phyloP scores from a whole-genome alignment of 2,888 invertebrate species.

The Cataglyphis cursor region DNA sequence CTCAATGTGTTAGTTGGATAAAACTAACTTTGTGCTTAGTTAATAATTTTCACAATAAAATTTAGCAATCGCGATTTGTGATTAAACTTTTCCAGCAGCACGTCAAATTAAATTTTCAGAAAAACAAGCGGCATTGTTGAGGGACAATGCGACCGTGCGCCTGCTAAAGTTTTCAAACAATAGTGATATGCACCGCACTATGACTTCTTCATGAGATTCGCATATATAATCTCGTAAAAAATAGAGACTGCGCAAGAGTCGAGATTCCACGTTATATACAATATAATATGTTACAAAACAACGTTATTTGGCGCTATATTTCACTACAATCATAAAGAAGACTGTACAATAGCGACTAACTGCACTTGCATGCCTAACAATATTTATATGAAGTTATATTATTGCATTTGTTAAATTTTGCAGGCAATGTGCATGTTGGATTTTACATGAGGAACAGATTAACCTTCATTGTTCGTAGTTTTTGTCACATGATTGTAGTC shows the following conservation, averaged over 20 bases:
- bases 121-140: constrained; percentile 12
- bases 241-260: constrained; percentile 7
- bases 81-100: constrained; percentile 30
- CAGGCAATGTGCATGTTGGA: background rate
- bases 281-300: background rate
- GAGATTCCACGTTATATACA: background rate
- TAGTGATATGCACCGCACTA: background rate
- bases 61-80: constrained; percentile 22
- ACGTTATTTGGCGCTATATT: constrained; percentile 26
- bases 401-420: constrained; percentile 10
- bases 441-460: background rate
- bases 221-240: constrained; percentile 33
- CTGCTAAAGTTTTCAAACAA: constrained; percentile 36
- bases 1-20: background rate
- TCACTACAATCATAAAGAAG: constrained; percentile 8
- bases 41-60: constrained; percentile 18
- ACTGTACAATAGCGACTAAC: constrained; percentile 5
- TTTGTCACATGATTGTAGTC: constrained; percentile 4
- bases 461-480: background rate
- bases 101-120: constrained; percentile 35
- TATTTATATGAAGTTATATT: constrained; percentile 17
- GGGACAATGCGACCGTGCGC: background rate
- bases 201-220: constrained; percentile 43
- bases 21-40: constrained; percentile 15
- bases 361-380: constrained; percentile 1